Evolutionary conservation across 2,113 vertebrate species (phyloP), one percentile per base, ranked within the genome.

Genomic region (Calypte anna): DNA sequence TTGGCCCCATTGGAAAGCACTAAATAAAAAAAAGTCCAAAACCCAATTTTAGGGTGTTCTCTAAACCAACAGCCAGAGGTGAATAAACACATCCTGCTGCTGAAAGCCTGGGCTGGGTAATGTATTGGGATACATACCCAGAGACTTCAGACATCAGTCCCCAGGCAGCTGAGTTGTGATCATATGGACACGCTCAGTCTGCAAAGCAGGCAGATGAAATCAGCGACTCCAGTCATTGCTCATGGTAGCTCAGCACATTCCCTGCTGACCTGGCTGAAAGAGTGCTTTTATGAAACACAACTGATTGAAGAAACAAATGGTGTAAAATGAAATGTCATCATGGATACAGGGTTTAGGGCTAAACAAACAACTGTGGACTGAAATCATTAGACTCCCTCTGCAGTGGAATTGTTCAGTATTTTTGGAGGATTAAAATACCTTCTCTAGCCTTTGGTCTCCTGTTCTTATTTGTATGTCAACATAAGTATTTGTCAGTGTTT

Each of bases 261-360:
- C 93, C 94, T 88, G 90, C 92, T 96, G 96, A 95, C 93, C 92
- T 94, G 86, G 73, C 92, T 96, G 92, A 95, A 96, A 86, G 82
- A 62, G 61, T 50, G 91, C 74, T 94, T 96, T 95, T 88, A 88
- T 95, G 90, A 86, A 95, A 69, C 78, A 66, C 73, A 96, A 90
- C 90, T 91, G 95, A 96, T 95, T 97, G 96, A 95, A 94, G 95
- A 97, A 97, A 97, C 92, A 96, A 96, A 96, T 97, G 94, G 96
- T 94, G 93, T 97, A 96, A 96, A 97, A 96, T 93, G 92, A 96
- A 96, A 94, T 94, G 93, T 97, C 95, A 96, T 96, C 91, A 58
- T 94, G 92, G 80, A 91, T 96, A 79, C 69, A 33, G 82, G 93
- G 86, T 83, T 96, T 95, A 92, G 85, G 61, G 74, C 92, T 96